These are phyloP conservation scores for Gnatocerus cornutus DNA, from an alignment of 2,888 invertebrate species.

Conservation along the genomic window DNA sequence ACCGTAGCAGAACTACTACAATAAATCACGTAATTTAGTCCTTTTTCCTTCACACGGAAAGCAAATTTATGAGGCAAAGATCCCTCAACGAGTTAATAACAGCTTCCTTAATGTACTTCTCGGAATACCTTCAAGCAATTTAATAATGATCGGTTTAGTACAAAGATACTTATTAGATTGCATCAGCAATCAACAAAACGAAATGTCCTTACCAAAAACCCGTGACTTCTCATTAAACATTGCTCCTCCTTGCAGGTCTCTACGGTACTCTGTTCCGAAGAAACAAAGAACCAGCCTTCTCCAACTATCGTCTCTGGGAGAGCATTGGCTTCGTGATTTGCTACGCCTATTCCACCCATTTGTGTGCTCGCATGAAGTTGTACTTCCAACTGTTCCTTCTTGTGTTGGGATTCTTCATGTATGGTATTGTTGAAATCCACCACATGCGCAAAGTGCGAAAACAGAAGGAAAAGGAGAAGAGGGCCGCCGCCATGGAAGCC, in stretches of 20 bases:
- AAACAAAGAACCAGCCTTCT: constrained; percentile 94
- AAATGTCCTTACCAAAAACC: constrained; percentile 3
- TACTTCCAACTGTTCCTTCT: constrained; percentile 88
- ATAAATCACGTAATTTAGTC: background rate
- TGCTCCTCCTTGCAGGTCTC: constrained; percentile 74
- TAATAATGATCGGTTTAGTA: constrained; percentile 25
- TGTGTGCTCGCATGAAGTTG: constrained; percentile 90
- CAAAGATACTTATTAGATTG: constrained; percentile 22
- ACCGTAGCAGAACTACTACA: no score
- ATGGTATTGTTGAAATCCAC: constrained; percentile 85
- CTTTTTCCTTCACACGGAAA: constrained; percentile 4
- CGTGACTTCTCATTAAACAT: no score
- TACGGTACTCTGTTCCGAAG: constrained; percentile 90
- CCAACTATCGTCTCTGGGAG: constrained; percentile 93
- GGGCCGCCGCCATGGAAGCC: constrained; percentile 79
- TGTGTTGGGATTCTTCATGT: constrained; percentile 83
- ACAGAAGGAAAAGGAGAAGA: constrained; percentile 78
- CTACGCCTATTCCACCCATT: constrained; percentile 90
- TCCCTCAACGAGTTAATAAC: constrained; percentile 27
- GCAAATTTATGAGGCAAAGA: constrained; percentile 23
- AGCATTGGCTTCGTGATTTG: constrained; percentile 92
- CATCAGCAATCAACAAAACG: constrained; percentile 16
- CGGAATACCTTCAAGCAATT: constrained; percentile 28
- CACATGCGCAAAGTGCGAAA: constrained; percentile 87
- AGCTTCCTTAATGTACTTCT: constrained; percentile 27